Evolutionary conservation across 1,140 invertebrate species (phyloP).

Genomic region (Tribolium madens): DNA sequence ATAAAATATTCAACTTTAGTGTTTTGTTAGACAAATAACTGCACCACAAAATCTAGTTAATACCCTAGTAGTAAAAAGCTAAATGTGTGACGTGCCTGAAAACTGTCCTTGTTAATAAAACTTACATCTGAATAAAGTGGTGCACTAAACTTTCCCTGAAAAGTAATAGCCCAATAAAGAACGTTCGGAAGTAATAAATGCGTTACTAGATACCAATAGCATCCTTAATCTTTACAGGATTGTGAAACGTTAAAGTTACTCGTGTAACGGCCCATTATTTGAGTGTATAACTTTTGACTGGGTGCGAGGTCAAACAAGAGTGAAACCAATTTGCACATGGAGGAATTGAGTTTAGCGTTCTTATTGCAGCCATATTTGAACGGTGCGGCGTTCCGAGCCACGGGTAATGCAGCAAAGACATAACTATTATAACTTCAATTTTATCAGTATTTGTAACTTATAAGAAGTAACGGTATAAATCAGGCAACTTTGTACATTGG

Average conservation of each 20-base stretch:
- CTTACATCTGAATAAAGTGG: conserved; percentile 23
- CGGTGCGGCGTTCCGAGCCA: not conserved
- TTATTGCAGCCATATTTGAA: conserved; percentile 2
- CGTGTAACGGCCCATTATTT: conserved; percentile 6
- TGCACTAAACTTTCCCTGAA: conserved; percentile 9
- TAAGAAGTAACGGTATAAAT: conserved; percentile 21
- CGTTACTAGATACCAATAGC: conserved; percentile 10
- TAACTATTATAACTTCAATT: conserved; percentile 9
- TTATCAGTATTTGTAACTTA: conserved; percentile 28
- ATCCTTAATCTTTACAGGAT: conserved; percentile 7
- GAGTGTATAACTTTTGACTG: conserved; percentile 1
- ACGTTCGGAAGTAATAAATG: conserved; percentile 20
- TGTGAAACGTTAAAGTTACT: not conserved
- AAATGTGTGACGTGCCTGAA: no score
- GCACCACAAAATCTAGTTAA: no score
- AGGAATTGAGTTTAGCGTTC: not conserved
- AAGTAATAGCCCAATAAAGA: conserved; percentile 31
- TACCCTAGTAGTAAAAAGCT: no score
- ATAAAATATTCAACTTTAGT: no score
- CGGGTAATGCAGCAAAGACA: not conserved
- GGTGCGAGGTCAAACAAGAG: not conserved
- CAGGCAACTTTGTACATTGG: conserved; percentile 27
- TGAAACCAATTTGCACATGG: not conserved
- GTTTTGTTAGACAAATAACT: no score
- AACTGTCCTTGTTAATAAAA: not conserved